A percentile compares a stretch with the other conserved stretches of the same genome.
These are phyloP conservation scores for Crax fasciolata DNA, from an alignment of 2,797 vertebrate species.

Conservation along the genomic window DNA sequence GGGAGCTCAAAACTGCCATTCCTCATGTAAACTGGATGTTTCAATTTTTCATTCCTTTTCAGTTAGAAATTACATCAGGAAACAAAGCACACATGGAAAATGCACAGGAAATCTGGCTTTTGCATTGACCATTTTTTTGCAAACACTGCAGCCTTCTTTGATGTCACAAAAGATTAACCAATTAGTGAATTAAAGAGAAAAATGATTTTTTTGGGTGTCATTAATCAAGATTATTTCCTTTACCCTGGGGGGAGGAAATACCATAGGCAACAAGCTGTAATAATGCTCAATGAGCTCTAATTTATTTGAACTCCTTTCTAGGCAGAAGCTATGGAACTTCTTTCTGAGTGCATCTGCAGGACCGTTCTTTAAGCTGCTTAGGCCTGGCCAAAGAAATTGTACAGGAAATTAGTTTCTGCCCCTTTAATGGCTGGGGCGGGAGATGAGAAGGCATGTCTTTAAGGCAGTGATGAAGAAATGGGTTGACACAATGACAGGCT, in stretches of 20 bases:
- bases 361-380: not conserved
- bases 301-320: conserved; percentile 60
- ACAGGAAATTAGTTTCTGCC: conserved; percentile 54
- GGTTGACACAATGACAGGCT: conserved; percentile 73
- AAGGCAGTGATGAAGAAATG: conserved; percentile 68
- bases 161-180: conserved; percentile 71
- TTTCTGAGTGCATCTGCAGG: not conserved
- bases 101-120: conserved; percentile 67
- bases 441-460: conserved; percentile 33
- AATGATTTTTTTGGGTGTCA: conserved; percentile 61
- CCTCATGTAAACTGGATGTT: conserved; percentile 71
- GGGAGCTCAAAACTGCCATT: conserved; percentile 64
- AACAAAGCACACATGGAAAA: conserved; percentile 68
- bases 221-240: conserved; percentile 77
- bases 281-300: conserved; percentile 52
- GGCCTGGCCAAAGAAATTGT: not conserved
- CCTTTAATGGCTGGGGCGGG: conserved; percentile 32
- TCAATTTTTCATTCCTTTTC: conserved; percentile 71
- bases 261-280: conserved; percentile 66
- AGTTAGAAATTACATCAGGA: conserved; percentile 69
- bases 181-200: conserved; percentile 71
- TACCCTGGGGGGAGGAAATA: conserved; percentile 62
- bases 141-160: conserved; percentile 60
- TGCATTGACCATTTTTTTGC: conserved; percentile 32
- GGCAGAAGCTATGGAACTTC: conserved; percentile 30